A percentile compares a stretch with the other conserved stretches of the same genome.
phyloP scores from a whole-genome alignment of 2,113 vertebrate genomes.

The Struthio camelus region DNA sequence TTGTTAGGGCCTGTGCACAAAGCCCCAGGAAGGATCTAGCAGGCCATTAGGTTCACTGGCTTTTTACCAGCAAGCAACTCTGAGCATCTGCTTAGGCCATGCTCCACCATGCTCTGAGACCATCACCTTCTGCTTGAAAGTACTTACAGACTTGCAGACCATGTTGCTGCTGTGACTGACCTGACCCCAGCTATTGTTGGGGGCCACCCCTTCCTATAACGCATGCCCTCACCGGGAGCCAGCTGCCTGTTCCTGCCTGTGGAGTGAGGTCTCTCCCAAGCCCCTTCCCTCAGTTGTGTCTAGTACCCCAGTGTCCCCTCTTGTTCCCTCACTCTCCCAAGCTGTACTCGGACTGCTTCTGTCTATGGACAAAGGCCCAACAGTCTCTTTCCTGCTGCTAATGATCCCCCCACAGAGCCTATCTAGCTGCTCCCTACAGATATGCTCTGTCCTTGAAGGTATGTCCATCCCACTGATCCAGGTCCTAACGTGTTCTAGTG shows the following conservation, averaged over 20 bases:
- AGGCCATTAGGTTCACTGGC: not conserved
- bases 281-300: not conserved
- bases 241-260: not conserved
- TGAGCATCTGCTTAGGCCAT: not conserved
- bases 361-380: not conserved
- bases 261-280: not conserved
- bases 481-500: not conserved
- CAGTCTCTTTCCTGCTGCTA: not conserved
- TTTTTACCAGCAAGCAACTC: not conserved
- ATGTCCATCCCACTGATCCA: not conserved
- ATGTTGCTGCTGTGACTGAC: not conserved
- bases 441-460: not conserved
- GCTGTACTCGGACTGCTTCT: not conserved
- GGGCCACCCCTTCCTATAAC: not conserved
- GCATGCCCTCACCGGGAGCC: not conserved
- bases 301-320: not conserved
- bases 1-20: not conserved
- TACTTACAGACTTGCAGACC: not conserved
- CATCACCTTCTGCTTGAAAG: not conserved
- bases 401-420: accelerated
- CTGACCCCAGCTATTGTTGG: not conserved
- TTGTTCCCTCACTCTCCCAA: not conserved
- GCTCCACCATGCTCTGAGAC: not conserved
- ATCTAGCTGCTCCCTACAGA: not conserved
- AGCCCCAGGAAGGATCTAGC: not conserved